Evolutionary conservation across 2,888 invertebrate species (phyloP).

Genomic region (Sinopyrophorus schimmeli): DNA sequence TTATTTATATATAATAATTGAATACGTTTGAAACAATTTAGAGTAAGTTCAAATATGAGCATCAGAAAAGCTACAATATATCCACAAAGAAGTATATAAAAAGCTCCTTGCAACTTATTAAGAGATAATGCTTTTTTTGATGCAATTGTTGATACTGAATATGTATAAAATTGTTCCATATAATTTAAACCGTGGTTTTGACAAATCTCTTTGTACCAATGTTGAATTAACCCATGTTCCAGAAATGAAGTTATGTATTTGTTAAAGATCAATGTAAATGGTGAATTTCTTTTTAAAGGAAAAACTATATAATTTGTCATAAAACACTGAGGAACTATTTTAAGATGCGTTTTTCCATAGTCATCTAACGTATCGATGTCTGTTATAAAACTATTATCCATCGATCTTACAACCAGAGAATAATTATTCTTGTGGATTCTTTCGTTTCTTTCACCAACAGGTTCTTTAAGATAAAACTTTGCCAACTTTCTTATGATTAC

Average conservation of each 20-base stretch:
- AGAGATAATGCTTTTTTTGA: not conserved
- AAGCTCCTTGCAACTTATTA: too few species aligned
- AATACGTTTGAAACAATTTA: too few species aligned
- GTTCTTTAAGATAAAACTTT: too few species aligned
- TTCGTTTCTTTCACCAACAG: conserved; percentile 30
- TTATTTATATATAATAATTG: too few species aligned
- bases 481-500: too few species aligned
- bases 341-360: conserved; percentile 30
- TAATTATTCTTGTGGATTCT: conserved; percentile 16
- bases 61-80: too few species aligned
- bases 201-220: conserved; percentile 29
- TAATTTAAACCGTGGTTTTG: conserved; percentile 7
- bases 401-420: conserved; percentile 27
- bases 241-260: conserved; percentile 23
- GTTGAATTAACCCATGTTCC: conserved; percentile 34
- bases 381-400: conserved; percentile 21
- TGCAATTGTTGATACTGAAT: not conserved
- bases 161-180: conserved; percentile 17
- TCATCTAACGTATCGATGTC: conserved; percentile 33
- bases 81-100: too few species aligned
- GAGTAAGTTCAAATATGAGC: too few species aligned
- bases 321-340: conserved; percentile 32
- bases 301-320: conserved; percentile 30
- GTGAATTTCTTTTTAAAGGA: conserved; percentile 35
- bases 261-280: conserved; percentile 34